Conservation (phyloP, 2,113 vertebrate species). For the Oncorhynchus clarkii region DNA sequence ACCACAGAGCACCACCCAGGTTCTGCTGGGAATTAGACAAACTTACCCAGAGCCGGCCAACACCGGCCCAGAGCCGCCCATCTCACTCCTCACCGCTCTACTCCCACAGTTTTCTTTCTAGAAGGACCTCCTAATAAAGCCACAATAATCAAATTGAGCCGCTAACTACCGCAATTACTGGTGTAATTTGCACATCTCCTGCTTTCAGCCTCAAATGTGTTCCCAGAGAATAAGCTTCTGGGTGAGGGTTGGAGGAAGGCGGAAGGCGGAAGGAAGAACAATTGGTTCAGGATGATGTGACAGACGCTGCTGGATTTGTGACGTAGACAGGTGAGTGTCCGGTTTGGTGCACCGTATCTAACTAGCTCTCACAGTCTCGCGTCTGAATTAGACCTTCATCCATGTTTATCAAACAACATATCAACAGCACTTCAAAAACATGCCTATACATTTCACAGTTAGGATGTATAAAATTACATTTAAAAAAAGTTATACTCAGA, state of each 20-base stretch:
- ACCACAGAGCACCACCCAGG: too few relatives aligned
- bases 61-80: neutral
- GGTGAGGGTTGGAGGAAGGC: slow-evolving; percentile 2
- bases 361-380: too few relatives aligned
- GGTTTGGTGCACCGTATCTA: slow-evolving; percentile 21
- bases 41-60: neutral
- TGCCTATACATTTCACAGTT: too few relatives aligned
- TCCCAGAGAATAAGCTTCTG: slow-evolving; percentile 11
- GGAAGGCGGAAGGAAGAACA: slow-evolving; percentile 36
- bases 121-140: slow-evolving; percentile 45
- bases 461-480: too few relatives aligned
- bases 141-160: slow-evolving; percentile 56
- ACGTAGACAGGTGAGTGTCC: slow-evolving; percentile 36
- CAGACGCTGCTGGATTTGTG: slow-evolving; percentile 22
- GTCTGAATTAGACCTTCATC: too few relatives aligned
- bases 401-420: neutral
- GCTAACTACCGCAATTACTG: slow-evolving; percentile 52
- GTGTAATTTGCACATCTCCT: slow-evolving; percentile 45
- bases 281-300: slow-evolving; percentile 51
- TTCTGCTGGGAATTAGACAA: neutral
- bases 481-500: too few relatives aligned
- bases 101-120: slow-evolving; percentile 20
- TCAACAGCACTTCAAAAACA: neutral
- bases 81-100: slow-evolving; percentile 1
- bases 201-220: slow-evolving; percentile 35